Evolutionary conservation across 2,113 vertebrate genomes (phyloP).

Genomic region (Grus americana): DNA sequence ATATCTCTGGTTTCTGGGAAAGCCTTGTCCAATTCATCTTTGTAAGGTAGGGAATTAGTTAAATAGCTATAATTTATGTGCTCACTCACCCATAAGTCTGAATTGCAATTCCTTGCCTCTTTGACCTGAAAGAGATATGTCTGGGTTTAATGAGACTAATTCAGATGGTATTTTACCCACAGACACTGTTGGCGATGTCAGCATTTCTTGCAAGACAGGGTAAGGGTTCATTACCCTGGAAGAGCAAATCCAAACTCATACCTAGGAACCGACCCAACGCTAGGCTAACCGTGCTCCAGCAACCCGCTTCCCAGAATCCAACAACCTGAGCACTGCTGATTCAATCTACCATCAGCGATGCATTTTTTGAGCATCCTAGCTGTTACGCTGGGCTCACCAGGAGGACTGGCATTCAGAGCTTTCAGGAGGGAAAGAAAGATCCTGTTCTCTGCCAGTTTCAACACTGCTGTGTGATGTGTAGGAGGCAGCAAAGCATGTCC

Average conservation of each 20-base stretch:
- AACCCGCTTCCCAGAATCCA: background rate
- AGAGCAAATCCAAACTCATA: background rate
- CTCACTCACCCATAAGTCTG: slow-evolving; percentile 2
- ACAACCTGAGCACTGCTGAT: background rate
- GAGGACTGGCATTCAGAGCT: background rate
- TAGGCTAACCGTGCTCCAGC: background rate
- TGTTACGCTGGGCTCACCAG: background rate
- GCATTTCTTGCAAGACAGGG: background rate
- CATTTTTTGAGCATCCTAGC: background rate
- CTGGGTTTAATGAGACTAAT: slow-evolving; percentile 17
- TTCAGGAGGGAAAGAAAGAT: background rate
- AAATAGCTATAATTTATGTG: slow-evolving; percentile 30
- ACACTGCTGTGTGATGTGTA: background rate
- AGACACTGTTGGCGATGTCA: background rate
- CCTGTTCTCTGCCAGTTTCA: background rate
- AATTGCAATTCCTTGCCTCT: slow-evolving; percentile 15
- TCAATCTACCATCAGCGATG: background rate
- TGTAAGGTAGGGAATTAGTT: slow-evolving; percentile 33
- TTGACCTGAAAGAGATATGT: slow-evolving; percentile 19
- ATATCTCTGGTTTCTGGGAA: slow-evolving; percentile 6
- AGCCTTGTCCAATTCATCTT: slow-evolving; percentile 24
- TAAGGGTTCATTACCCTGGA: background rate
- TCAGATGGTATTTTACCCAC: slow-evolving; percentile 18
- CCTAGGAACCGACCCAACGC: background rate
- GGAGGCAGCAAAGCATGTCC: slow-evolving; percentile 1